A percentile compares a stretch with the other conserved stretches of the same genome.
Evolutionary conservation across 2,113 vertebrate species (phyloP).

Genomic region (Eclectus roratus): DNA sequence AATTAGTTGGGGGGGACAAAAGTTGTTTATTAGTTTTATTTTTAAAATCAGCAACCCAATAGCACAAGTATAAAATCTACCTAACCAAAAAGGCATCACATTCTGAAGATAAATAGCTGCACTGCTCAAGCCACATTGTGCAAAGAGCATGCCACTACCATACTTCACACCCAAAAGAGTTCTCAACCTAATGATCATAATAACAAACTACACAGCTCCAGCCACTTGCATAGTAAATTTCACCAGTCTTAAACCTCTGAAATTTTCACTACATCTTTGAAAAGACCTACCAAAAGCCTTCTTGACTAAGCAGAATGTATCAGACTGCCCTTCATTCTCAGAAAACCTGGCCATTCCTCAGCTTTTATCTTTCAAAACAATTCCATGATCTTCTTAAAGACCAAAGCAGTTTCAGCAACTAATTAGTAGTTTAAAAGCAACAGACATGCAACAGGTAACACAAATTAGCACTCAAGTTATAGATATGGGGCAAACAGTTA

Average conservation of each 20-base stretch:
- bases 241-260: not conserved
- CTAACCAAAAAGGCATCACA: not conserved
- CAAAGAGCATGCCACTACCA: not conserved
- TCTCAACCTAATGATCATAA: not conserved
- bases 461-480: not conserved
- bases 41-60: not conserved
- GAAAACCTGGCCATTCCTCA: not conserved
- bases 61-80: not conserved
- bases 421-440: not conserved
- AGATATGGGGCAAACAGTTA: fast-evolving
- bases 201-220: not conserved
- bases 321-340: not conserved
- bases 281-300: not conserved
- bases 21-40: not conserved
- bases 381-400: not conserved
- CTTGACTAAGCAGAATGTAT: not conserved
- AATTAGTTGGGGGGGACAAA: not conserved
- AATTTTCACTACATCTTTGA: not conserved
- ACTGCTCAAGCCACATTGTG: not conserved
- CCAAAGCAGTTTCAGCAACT: not conserved
- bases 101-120: not conserved
- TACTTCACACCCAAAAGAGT: not conserved
- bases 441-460: not conserved
- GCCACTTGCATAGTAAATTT: not conserved
- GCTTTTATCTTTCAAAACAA: not conserved